Conservation (phyloP, 2,113 vertebrate species). For the Cryptomyrus ogoouensis region DNA sequence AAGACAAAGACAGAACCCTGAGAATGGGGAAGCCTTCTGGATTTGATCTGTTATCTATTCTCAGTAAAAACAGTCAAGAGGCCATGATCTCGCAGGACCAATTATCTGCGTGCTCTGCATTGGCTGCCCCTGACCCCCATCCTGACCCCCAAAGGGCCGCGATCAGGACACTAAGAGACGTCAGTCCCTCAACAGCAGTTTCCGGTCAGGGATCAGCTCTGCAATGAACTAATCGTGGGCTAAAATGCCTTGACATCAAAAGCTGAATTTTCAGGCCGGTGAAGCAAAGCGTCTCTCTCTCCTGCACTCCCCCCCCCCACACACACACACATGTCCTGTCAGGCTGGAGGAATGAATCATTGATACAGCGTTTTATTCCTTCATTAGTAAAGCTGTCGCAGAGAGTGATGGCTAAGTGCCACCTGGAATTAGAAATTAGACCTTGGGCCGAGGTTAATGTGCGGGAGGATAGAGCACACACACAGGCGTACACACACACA, state of each 20-base stretch:
- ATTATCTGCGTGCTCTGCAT: neutral
- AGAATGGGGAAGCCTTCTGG: neutral
- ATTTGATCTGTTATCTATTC: neutral
- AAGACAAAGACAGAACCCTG: neutral
- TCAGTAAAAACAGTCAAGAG: neutral
- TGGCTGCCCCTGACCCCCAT: neutral
- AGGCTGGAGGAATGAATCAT: constrained; percentile 62
- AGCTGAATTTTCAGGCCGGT: constrained; percentile 71
- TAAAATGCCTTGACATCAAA: constrained; percentile 48
- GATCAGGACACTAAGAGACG: neutral
- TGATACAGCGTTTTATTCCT: constrained; percentile 72
- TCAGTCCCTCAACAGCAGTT: neutral
- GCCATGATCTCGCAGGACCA: neutral
- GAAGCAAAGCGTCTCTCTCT: constrained; percentile 47
- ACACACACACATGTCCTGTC: constrained; percentile 45
- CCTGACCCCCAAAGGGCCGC: neutral
- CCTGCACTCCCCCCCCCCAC: neutral
- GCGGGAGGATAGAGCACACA: constrained; percentile 49
- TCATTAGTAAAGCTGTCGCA: constrained; percentile 76
- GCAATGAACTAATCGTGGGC: neutral
- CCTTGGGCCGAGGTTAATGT: constrained; percentile 68
- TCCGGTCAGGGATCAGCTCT: neutral
- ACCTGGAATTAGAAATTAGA: constrained; percentile 67
- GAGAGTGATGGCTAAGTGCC: constrained; percentile 71
- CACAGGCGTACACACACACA: neutral